Evolutionary conservation across 2,113 vertebrate species (phyloP), one percentile per base, ranked within the genome.

Genomic region (Aphyosemion australe): DNA sequence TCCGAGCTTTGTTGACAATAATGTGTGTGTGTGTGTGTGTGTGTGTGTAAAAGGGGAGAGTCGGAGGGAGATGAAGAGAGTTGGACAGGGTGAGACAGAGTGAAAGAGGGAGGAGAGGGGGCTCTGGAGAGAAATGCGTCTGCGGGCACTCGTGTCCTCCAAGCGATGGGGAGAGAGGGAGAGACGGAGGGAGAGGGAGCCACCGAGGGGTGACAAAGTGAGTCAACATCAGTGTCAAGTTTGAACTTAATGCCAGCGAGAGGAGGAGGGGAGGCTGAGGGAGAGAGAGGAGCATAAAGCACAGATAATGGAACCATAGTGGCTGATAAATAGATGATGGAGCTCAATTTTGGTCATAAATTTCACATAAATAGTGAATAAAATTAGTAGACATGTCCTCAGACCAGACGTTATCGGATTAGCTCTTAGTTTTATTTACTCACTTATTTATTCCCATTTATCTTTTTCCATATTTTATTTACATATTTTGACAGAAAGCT

Each of bases 141-240:
- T 93, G 90, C 79, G 76, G 90, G 90, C 90, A 87, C 85, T 91
- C 89, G 89, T 91, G 87, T 89, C 89, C 90, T 91, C 89, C 72
- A 53, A 92, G 90, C 86, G 69, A 90, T 88, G 76, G 85, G 70
- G 60, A 76, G 70, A 57, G 72, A 65, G 62, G 64, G 31, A 72
- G 77, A 45, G 58, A 21, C 68, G n/a, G 68, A 72, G 79, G 76
- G 79, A 79, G 77, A 78, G 87, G 48, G 81, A 86, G 86, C 78
- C 83, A 87, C 86, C 60, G 83, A 89, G 87, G 84, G 83, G 87
- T 88, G 88, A 92, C 91, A 93, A 88, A 92, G 84, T 80, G 87
- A 92, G 91, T 93, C 91, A 93, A 91, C 91, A 89, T 93, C 92
- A 93, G 91, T 93, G 92, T 93, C 92, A 93, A 91, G 88, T 92